Conservation (phyloP, 1,140 invertebrate species). For the Papilio helenus region DNA sequence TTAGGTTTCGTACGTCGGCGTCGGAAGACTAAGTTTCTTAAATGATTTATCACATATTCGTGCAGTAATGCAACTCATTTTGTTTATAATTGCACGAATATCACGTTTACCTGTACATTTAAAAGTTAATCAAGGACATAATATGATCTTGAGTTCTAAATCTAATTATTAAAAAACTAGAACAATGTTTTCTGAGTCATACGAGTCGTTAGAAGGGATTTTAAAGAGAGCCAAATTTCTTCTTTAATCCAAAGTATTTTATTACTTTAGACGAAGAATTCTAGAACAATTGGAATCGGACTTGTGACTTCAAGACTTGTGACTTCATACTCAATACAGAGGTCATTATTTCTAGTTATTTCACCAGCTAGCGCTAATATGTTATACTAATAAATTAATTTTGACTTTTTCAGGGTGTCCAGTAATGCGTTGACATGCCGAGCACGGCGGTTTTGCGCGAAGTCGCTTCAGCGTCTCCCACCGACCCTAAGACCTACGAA, state of each 20-base stretch:
- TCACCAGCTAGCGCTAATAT: too few species aligned
- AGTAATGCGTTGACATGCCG: constrained; percentile 75
- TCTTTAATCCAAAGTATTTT: too few species aligned
- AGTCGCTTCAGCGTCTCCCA: constrained; percentile 64
- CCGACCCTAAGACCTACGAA: constrained; percentile 61
- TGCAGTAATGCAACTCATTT: constrained; percentile 8
- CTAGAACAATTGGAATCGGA: too few species aligned
- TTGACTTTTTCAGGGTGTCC: constrained; percentile 55
- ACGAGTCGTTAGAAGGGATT: not conserved
- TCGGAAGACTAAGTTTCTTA: constrained; percentile 18
- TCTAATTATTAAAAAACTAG: constrained; percentile 12
- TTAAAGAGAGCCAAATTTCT: not conserved
- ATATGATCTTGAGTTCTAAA: not conserved
- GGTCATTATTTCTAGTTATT: not conserved
- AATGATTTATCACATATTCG: constrained; percentile 22
- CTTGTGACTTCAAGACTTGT: too few species aligned
- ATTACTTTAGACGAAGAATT: too few species aligned
- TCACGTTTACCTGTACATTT: constrained; percentile 12
- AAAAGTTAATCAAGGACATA: not conserved
- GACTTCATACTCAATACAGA: too few species aligned
- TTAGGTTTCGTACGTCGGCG: constrained; percentile 30
- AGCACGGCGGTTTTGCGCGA: constrained; percentile 65
- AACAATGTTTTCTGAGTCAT: not conserved
- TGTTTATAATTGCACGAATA: not conserved
- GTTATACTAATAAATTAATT: constrained; percentile 33